phyloP scores from a whole-genome alignment of 2,797 vertebrate species.

The Phoebastria nigripes region DNA sequence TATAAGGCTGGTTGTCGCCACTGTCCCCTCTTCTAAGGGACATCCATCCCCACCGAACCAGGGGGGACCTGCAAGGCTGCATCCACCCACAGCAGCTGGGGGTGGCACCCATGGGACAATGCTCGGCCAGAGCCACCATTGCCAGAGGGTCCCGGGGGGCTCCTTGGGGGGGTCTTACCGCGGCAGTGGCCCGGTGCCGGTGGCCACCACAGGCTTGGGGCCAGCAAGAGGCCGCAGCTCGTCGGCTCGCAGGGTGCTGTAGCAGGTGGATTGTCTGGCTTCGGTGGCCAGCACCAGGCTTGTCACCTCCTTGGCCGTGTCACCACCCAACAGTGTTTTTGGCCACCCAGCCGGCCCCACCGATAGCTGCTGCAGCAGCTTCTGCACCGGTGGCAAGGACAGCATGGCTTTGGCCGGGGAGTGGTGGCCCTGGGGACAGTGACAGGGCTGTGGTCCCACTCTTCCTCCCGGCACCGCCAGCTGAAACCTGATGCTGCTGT shows the following conservation, averaged over 20 bases:
- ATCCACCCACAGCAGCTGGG: neutral
- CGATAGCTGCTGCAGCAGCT: conserved; percentile 86
- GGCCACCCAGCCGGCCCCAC: conserved; percentile 67
- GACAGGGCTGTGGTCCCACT: neutral
- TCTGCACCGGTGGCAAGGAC: conserved; percentile 85
- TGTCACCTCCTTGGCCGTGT: conserved; percentile 77
- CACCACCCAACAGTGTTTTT: conserved; percentile 69
- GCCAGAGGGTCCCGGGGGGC: rapidly evolving
- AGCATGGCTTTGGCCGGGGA: neutral
- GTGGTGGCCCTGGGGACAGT: neutral
- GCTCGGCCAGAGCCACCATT: neutral
- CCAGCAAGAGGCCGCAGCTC: conserved; percentile 84
- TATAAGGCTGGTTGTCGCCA: neutral
- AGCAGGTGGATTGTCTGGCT: conserved; percentile 82
- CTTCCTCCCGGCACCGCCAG: neutral
- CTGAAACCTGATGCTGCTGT: conserved; percentile 32
- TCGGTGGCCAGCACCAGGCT: conserved; percentile 88
- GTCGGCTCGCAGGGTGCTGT: conserved; percentile 87
- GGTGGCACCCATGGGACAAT: neutral
- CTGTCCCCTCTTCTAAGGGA: neutral
- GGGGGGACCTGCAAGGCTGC: neutral
- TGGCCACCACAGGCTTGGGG: conserved; percentile 40
- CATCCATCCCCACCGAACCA: neutral
- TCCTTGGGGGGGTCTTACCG: conserved; percentile 78
- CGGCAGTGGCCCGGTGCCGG: conserved; percentile 70